phyloP scores from a whole-genome alignment of 2,113 vertebrate genomes.

The Oncorhynchus mykiss region DNA sequence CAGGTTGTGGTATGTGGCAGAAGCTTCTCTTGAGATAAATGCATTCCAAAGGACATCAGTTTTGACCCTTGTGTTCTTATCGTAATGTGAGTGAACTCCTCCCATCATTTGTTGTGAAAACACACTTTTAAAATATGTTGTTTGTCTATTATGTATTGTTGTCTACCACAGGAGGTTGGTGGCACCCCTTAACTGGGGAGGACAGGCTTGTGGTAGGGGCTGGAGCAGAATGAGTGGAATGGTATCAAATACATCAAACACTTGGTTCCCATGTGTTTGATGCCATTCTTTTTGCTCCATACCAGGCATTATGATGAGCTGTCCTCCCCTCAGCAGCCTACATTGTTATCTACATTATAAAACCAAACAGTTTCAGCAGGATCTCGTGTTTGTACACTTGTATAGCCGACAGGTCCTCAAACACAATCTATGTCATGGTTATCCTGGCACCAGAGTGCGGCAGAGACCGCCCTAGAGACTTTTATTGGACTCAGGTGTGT shows the following conservation, averaged over 20 bases:
- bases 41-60: neutral
- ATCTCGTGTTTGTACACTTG: conserved; percentile 47
- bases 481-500: too few relatives aligned
- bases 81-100: conserved; percentile 14
- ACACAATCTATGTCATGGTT: conserved; percentile 29
- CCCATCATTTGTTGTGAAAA: neutral
- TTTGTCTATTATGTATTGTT: neutral
- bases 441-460: too few relatives aligned
- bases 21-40: conserved; percentile 10
- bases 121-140: neutral
- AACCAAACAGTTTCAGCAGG: neutral
- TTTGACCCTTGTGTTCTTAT: conserved; percentile 4
- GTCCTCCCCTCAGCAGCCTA: too few relatives aligned
- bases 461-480: too few relatives aligned
- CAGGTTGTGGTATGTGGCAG: neutral
- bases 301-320: too few relatives aligned
- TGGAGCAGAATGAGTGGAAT: too few relatives aligned
- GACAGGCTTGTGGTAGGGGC: too few relatives aligned
- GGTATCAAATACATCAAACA: too few relatives aligned
- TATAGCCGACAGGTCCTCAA: conserved; percentile 46
- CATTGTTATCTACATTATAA: neutral
- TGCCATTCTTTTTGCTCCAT: too few relatives aligned
- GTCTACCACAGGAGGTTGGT: neutral
- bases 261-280: too few relatives aligned
- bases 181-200: too few relatives aligned